Evolutionary conservation across 2,113 vertebrate species (phyloP), one percentile per base, ranked within the genome.

Genomic region (Ophthalmotilapia sp.): DNA sequence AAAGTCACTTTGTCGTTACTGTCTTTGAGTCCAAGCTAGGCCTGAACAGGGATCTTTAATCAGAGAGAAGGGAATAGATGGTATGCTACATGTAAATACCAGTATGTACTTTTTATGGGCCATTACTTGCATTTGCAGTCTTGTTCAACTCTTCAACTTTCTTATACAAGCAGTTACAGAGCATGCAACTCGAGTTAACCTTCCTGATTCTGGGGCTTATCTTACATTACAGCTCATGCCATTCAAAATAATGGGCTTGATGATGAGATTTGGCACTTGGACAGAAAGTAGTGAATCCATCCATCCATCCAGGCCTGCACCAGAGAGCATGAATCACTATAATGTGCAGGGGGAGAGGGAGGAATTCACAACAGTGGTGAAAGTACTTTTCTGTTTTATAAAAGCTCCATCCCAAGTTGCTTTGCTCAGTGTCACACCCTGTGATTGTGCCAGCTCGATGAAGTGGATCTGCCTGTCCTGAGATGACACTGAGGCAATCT

Each of bases 191-290:
- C 17, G 7, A 65, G 73, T 88, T 88, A 79, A 55, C 73, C 60
- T 85, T 45, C 19, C 83, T 89, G 82, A 90, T 80, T 83, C 54
- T 56, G 12, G n/a, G 45, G 54, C 31, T 88, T 79, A 82, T 87
- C 88, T 86, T 88, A 87, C 56, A 84, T 90, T 88, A 85, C 80
- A 65, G 79, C 62, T 83, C 83, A 62, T 82, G 85, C 90, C 90
- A 81, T 81, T 90, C 62, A 91, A 84, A 91, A 70, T 92, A 92
- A 95, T 93, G 82, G 82, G 77, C 68, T 75, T 79, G 23, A 58
- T 86, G 91, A 93, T 93, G 90, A 94, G 83, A 85, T 86, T 81
- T 92, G 91, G 86, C 91, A 88, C 68, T 83, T 84, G 80, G 81
- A 91, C 90, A 90, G 31, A 87, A 23, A 68, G 87, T 29, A 86